These are phyloP conservation scores for Eulithis testata DNA, from an alignment of 2,888 invertebrate genomes.

Conservation along the genomic window DNA sequence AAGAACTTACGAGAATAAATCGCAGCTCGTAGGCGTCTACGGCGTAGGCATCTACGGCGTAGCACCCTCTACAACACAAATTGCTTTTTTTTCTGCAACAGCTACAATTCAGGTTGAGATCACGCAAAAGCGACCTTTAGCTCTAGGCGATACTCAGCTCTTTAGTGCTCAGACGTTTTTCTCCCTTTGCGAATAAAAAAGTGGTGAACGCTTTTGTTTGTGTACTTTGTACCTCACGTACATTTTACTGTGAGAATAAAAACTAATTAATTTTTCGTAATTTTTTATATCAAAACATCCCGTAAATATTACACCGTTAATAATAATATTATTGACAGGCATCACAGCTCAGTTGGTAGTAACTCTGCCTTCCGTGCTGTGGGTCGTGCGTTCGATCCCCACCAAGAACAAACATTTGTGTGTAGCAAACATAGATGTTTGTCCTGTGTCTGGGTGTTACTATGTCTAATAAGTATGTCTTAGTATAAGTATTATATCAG, in stretches of 20 bases:
- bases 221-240: slow-evolving; percentile 22
- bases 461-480: no score
- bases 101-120: slow-evolving; percentile 47
- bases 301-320: no score
- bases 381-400: no score
- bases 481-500: no score
- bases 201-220: slow-evolving; percentile 37
- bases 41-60: slow-evolving; percentile 21
- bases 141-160: slow-evolving; percentile 60
- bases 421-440: no score
- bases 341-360: no score
- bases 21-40: slow-evolving; percentile 7
- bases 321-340: no score
- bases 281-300: no score
- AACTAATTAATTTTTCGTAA: neutral
- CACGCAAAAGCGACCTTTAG: slow-evolving; percentile 67
- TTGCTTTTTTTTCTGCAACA: slow-evolving; percentile 56
- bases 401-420: no score
- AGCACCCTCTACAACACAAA: slow-evolving; percentile 46
- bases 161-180: slow-evolving; percentile 52
- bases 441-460: no score
- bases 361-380: no score
- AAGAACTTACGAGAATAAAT: no score
- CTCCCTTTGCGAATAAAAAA: slow-evolving; percentile 51
- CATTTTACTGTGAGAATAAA: slow-evolving; percentile 16